Conservation (phyloP, 2,888 invertebrate species). For the Nomada flava region DNA sequence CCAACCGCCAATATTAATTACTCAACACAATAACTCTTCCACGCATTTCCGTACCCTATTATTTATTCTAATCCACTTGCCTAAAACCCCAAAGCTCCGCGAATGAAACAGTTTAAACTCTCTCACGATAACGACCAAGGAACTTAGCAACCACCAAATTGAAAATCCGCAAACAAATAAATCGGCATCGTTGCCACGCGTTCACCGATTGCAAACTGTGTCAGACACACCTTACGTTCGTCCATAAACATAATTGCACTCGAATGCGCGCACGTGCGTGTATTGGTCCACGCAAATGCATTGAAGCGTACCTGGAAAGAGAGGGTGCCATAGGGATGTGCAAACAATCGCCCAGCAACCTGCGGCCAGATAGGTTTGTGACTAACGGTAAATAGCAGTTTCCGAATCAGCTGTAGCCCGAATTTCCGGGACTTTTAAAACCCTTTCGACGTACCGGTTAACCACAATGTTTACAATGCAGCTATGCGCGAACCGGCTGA, state of each 20-base stretch:
- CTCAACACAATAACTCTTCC: no score
- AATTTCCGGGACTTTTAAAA: conserved; percentile 67
- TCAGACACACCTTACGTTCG: conserved; percentile 5
- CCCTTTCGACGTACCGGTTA: conserved; percentile 65
- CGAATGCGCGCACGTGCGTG: not conserved
- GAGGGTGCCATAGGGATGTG: conserved; percentile 21
- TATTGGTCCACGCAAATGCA: conserved; percentile 9
- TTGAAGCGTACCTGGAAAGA: conserved; percentile 12
- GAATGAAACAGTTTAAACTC: no score
- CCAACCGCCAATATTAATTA: no score
- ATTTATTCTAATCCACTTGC: no score
- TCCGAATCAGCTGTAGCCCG: conserved; percentile 60
- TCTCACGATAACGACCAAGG: no score
- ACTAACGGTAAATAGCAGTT: conserved; percentile 64
- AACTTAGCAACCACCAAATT: not conserved
- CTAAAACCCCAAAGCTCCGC: no score
- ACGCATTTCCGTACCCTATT: no score
- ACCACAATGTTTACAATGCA: conserved; percentile 66
- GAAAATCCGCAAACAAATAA: conserved; percentile 5
- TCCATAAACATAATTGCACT: conserved; percentile 39
- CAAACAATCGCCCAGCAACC: conserved; percentile 52
- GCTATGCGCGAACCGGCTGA: conserved; percentile 41
- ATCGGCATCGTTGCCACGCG: not conserved
- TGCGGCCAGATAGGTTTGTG: conserved; percentile 46
- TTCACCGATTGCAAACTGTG: not conserved